Evolutionary conservation across 2,797 vertebrate genomes (phyloP).

Genomic region (Peromyscus melanophrys): DNA sequence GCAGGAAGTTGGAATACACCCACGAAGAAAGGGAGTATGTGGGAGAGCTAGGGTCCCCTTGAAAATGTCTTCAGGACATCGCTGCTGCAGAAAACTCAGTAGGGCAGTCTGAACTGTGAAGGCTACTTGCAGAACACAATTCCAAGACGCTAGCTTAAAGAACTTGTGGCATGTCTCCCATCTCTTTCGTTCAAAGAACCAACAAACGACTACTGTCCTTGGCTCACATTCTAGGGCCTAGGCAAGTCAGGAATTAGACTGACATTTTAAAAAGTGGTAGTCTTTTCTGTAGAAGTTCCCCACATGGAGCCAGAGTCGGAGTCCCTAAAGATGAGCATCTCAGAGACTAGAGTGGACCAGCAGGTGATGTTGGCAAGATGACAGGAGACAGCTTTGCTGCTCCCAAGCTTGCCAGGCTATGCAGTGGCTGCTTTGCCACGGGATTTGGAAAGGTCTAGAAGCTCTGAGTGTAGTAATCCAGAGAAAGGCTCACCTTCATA

Average conservation of each 20-base stretch:
- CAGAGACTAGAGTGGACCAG: neutral
- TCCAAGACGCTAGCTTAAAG: too few relatives aligned
- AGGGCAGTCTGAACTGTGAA: neutral
- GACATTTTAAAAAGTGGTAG: neutral
- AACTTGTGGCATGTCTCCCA: neutral
- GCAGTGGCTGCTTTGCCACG: neutral
- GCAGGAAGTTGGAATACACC: conserved; percentile 85
- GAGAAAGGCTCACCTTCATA: neutral
- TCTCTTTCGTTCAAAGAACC: neutral
- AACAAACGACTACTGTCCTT: accelerated
- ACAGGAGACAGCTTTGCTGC: neutral
- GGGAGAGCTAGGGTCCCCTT: neutral
- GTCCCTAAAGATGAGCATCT: accelerated
- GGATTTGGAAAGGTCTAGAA: neutral
- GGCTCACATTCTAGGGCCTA: neutral
- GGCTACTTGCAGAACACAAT: neutral
- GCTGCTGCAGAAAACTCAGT: too few relatives aligned
- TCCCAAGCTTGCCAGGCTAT: neutral
- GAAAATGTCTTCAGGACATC: neutral
- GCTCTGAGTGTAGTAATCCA: neutral
- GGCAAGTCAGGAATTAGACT: neutral
- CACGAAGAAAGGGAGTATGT: too few relatives aligned
- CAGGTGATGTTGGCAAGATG: neutral
- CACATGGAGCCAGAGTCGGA: neutral
- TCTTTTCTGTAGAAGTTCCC: neutral